These are phyloP conservation scores for Mixornis gularis DNA, from an alignment of 2,113 vertebrate genomes.

Conservation along the genomic window DNA sequence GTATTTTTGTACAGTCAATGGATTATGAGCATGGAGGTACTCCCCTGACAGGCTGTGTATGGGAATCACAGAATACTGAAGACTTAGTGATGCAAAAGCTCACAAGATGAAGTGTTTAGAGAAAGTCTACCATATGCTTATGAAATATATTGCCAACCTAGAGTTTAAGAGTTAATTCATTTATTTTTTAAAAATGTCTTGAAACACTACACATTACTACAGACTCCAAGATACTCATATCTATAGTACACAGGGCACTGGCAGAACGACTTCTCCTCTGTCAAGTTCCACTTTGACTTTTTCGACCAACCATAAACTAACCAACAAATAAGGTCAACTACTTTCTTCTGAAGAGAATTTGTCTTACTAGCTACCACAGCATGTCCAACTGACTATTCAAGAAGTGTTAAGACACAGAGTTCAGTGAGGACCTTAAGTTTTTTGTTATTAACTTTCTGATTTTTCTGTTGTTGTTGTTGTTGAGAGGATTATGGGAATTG, in stretches of 20 bases:
- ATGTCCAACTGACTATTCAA: not conserved
- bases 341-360: not conserved
- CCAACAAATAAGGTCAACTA: not conserved
- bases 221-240: not conserved
- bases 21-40: not conserved
- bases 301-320: not conserved
- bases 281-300: not conserved
- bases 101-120: not conserved
- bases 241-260: not conserved
- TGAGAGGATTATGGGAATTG: not conserved
- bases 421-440: not conserved
- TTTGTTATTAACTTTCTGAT: not conserved
- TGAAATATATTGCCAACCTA: not conserved
- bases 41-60: not conserved
- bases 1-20: not conserved
- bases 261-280: not conserved
- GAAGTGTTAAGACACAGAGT: not conserved
- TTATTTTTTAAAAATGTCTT: not conserved
- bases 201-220: not conserved
- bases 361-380: not conserved
- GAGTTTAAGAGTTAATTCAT: not conserved
- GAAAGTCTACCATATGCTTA: not conserved
- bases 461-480: not conserved
- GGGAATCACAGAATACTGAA: not conserved
- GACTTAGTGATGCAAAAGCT: rapidly evolving